Evolutionary conservation across 2,888 invertebrate species (phyloP), one percentile per base, ranked within the genome.

Genomic region (Apotomis betuletana): DNA sequence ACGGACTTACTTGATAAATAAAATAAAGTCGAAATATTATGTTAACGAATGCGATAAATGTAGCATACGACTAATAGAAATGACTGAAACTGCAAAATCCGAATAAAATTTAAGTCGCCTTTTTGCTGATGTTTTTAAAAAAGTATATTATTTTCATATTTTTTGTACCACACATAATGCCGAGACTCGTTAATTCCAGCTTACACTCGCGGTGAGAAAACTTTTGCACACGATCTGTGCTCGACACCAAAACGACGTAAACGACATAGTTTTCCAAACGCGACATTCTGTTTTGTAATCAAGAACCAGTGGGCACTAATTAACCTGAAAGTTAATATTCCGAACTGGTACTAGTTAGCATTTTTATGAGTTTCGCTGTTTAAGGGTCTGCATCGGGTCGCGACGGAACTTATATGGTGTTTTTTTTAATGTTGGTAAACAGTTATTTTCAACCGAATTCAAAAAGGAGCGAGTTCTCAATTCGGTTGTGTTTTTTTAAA

Each of bases 331-430:
- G n/a, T 38, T n/a, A 57, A 57, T 55, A 55, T 55, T 12, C 57
- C 12, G 2, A 57, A 9, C 36, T 55, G 55, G 55, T 55, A 15
- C 55, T 55, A 38, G 57, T 57, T 57, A 57, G 57, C 57, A 57
- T 57, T 27, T 57, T 57, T 38, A 57, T 38, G 57, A 57, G 57
- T 57, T 38, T 12, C 9, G 10, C 8, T 4, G 6, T 55, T 44
- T 44, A 44, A 44, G 6, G 8, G 49, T 10, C 49, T 49, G 8
- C 9, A 9, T 41, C 5, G 3, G 41, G 41, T 41, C 41, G 6
- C 41, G 41, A 6, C 5, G 41, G 41, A 41, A 41, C 5, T 41
- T 41, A 27, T 27, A 27, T 27, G 2, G 27, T 27, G 27, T 27
- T 27, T 27, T 27, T 27, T 27, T 27, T 27, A 27, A 27, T 27